Conservation (phyloP, 2,888 invertebrate genomes). For the Xiphydria camelus region DNA sequence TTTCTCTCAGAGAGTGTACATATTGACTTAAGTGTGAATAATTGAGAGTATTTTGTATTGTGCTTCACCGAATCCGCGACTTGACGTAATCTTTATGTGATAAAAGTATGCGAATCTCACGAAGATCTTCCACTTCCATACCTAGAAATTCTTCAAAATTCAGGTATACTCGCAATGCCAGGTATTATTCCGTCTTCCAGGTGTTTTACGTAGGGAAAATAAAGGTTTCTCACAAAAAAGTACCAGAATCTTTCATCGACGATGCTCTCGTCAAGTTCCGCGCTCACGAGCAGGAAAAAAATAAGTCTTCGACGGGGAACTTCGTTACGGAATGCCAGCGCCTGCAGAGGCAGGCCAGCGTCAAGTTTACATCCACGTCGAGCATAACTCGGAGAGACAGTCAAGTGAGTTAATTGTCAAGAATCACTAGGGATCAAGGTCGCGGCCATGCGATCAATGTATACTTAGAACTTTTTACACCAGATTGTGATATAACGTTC, state of each 20-base stretch:
- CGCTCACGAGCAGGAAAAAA: conserved; percentile 76
- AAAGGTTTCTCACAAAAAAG: conserved; percentile 82
- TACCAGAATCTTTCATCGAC: conserved; percentile 87
- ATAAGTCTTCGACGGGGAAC: conserved; percentile 61
- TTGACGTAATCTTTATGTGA: too few species aligned
- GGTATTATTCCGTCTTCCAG: conserved; percentile 56
- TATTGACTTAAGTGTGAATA: too few species aligned
- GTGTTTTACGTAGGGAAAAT: conserved; percentile 92
- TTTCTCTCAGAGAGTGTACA: too few species aligned
- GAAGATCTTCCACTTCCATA: too few species aligned
- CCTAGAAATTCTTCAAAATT: conserved; percentile 1
- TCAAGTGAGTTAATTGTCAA: conserved; percentile 38
- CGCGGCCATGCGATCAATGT: too few species aligned
- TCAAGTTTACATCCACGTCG: conserved; percentile 32
- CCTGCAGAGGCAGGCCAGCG: conserved; percentile 42
- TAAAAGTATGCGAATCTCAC: too few species aligned
- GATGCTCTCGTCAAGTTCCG: conserved; percentile 85
- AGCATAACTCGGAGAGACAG: conserved; percentile 46
- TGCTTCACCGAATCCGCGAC: too few species aligned
- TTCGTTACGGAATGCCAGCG: conserved; percentile 57
- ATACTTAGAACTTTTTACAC: too few species aligned
- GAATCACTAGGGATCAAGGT: too few species aligned
- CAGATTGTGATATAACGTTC: too few species aligned
- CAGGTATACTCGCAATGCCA: conserved; percentile 8
- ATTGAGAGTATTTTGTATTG: too few species aligned